Percentiles rank a stretch among this genome's conserved stretches.
These are phyloP conservation scores for Aplysina aerophoba DNA, from an alignment of 37 sponge, comb jelly and placozoan genomes.

Conservation along the genomic window DNA sequence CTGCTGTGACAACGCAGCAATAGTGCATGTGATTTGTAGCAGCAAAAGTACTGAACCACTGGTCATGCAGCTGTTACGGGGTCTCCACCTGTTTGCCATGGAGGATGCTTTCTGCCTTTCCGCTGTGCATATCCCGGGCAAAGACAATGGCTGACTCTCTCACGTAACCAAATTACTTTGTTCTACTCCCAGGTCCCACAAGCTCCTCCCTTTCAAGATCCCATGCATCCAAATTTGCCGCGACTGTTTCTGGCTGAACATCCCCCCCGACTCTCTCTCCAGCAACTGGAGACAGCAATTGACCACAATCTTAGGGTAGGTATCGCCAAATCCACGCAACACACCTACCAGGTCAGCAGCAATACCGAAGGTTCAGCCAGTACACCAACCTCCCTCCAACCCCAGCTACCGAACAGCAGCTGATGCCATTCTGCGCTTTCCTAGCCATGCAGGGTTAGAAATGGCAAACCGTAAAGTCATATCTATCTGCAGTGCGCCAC, in stretches of 20 bases:
- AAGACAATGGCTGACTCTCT: conserved; percentile 52
- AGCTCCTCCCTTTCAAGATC: not conserved
- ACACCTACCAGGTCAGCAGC: conserved; percentile 40
- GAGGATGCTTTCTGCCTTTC: not conserved
- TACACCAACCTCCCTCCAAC: conserved; percentile 41
- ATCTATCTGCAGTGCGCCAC: conserved; percentile 54
- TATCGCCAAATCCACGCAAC: conserved; percentile 52
- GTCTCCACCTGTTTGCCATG: not conserved
- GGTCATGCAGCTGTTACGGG: not conserved
- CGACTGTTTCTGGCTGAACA: conserved; percentile 22
- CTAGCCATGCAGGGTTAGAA: conserved; percentile 28
- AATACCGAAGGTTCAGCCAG: conserved; percentile 39
- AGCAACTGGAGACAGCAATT: conserved; percentile 50
- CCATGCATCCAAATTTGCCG: not conserved
- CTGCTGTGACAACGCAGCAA: not conserved
- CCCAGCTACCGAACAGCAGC: conserved; percentile 38
- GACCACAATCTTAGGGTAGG: not conserved
- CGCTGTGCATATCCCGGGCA: conserved; percentile 12
- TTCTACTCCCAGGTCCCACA: conserved; percentile 25
- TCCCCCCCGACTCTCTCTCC: conserved; percentile 57
- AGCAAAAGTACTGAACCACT: not conserved
- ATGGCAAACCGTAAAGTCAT: conserved; percentile 55
- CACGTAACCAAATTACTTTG: conserved; percentile 17
- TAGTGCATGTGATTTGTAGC: not conserved
- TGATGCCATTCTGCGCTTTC: conserved; percentile 39